phyloP scores from a whole-genome alignment of 2,888 invertebrate species.

The Cephus runcator region DNA sequence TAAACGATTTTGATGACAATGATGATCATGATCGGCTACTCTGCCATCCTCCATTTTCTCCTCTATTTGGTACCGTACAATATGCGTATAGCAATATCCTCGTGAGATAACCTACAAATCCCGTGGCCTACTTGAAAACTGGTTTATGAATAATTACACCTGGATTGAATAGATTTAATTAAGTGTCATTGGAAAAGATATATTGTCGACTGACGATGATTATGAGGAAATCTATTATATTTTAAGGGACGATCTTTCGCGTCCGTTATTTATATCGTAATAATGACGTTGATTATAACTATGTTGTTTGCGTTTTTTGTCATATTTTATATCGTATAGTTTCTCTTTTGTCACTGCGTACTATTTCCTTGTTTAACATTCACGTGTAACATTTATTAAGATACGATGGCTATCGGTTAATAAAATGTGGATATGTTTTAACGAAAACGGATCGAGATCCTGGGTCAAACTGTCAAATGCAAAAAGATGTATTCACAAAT shows the following conservation, averaged over 20 bases:
- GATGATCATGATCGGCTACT: no score
- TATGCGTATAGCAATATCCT: background rate
- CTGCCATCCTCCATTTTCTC: background rate
- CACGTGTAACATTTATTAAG: constrained; percentile 46
- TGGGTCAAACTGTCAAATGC: constrained; percentile 13
- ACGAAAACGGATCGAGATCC: constrained; percentile 1
- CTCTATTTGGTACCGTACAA: background rate
- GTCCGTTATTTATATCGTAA: background rate
- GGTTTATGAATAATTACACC: background rate
- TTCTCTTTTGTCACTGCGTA: constrained; percentile 29
- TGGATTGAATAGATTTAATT: background rate
- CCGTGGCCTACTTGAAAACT: background rate
- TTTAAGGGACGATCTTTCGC: background rate
- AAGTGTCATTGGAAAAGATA: background rate
- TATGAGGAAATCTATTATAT: background rate
- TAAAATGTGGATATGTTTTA: constrained; percentile 37
- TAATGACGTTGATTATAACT: constrained; percentile 1
- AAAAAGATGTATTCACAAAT: background rate
- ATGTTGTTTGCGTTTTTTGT: constrained; percentile 27
- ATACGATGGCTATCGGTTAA: constrained; percentile 39
- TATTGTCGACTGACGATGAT: background rate
- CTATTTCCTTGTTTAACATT: constrained; percentile 36
- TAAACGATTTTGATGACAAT: background rate
- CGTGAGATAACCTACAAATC: background rate
- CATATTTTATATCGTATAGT: constrained; percentile 23